Conservation (phyloP, 2,888 invertebrate species). For the Dorcus hopei region DNA sequence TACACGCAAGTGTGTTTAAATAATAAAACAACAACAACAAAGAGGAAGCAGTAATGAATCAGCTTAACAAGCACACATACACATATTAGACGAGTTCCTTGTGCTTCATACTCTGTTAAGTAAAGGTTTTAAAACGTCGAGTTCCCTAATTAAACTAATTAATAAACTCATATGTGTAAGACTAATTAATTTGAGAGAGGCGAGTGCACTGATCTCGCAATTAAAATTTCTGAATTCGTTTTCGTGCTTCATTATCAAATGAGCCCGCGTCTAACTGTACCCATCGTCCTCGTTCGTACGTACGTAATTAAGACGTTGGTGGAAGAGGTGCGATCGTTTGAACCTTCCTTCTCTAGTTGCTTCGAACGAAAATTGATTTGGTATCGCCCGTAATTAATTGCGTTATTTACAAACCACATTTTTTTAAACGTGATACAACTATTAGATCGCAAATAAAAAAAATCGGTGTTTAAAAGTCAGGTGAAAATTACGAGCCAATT, state of each 20-base stretch:
- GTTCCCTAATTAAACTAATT: conserved; percentile 9
- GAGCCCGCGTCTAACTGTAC: background rate
- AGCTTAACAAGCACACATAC: background rate
- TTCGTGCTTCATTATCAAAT: background rate
- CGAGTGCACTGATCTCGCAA: background rate
- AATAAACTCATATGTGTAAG: conserved; percentile 6
- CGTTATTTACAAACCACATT: no score
- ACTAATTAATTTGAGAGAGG: background rate
- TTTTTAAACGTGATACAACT: no score
- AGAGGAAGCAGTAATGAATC: background rate
- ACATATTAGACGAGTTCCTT: background rate
- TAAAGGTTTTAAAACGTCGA: background rate
- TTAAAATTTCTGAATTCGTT: background rate
- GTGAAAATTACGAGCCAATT: no score
- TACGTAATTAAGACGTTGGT: no score
- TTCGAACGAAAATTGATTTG: no score
- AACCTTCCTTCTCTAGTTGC: no score
- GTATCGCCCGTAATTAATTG: no score
- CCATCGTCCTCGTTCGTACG: no score
- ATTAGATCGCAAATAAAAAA: no score
- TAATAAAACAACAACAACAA: background rate
- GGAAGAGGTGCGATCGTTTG: no score
- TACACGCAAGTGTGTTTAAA: no score
- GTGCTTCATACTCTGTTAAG: conserved; percentile 10
- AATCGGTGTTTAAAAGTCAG: no score